phyloP scores from a whole-genome alignment of 2,113 vertebrate species.

The Phyllopteryx taeniolatus region DNA sequence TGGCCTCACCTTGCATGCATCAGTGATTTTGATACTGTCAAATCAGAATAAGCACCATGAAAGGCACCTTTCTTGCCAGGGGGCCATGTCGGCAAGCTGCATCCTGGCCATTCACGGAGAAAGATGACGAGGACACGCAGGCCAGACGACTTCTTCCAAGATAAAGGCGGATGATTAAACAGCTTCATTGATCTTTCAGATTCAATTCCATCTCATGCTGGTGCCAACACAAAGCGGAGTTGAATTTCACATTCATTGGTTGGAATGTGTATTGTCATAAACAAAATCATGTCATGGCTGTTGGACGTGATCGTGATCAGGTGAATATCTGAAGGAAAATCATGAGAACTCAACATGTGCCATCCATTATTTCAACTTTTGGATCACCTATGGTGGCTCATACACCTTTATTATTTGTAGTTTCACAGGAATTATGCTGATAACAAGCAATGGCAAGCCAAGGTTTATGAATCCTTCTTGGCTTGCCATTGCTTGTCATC shows the following conservation, averaged over 20 bases:
- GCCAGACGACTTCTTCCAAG: conserved; percentile 50
- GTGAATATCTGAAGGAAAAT: conserved; percentile 28
- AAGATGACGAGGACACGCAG: conserved; percentile 64
- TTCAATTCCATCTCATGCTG: conserved; percentile 57
- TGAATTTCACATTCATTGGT: conserved; percentile 52
- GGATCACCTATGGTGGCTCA: neutral
- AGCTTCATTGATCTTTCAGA: conserved; percentile 61
- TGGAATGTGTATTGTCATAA: conserved; percentile 29
- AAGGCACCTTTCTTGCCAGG: conserved; percentile 57
- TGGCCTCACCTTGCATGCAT: conserved; percentile 33
- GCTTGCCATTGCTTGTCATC: no score
- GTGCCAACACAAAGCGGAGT: conserved; percentile 38
- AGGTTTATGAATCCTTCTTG: neutral
- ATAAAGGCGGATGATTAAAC: conserved; percentile 70
- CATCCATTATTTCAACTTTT: neutral
- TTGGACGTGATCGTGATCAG: conserved; percentile 15
- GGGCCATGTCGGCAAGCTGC: conserved; percentile 26
- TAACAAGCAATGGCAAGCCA: neutral
- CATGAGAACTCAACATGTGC: conserved; percentile 11
- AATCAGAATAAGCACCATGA: conserved; percentile 37
- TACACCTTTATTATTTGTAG: neutral
- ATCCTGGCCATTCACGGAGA: conserved; percentile 43
- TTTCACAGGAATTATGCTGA: neutral
- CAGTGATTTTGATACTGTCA: conserved; percentile 36
- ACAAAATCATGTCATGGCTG: conserved; percentile 42